Evolutionary conservation across 23 tunicate genomes (phyloP).

Genomic region (Phallusia fumigata): DNA sequence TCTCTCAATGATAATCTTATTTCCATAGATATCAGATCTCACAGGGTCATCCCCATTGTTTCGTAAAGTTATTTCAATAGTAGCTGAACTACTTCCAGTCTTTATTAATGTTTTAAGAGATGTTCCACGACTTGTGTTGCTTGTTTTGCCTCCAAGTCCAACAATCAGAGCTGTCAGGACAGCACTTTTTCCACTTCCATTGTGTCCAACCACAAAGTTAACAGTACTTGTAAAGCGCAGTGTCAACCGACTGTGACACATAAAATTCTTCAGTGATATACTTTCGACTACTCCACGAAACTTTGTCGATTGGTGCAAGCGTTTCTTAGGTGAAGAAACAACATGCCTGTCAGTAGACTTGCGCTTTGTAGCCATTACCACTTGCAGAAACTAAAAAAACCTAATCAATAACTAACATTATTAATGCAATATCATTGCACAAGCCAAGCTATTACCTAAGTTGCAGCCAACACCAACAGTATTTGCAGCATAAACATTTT

Average conservation of each 20-base stretch:
- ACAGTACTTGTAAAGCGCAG: slow-evolving; percentile 72
- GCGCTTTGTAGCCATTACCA: neutral
- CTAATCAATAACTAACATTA: too few species aligned
- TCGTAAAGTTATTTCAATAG: slow-evolving; percentile 67
- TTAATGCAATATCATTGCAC: too few species aligned
- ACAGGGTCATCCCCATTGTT: slow-evolving; percentile 78
- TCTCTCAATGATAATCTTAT: slow-evolving; percentile 59
- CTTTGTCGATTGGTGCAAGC: neutral
- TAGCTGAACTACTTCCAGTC: slow-evolving; percentile 69
- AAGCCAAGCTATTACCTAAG: too few species aligned
- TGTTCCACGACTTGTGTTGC: slow-evolving; percentile 88
- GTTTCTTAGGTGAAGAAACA: neutral
- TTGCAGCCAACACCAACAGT: too few species aligned
- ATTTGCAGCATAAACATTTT: too few species aligned
- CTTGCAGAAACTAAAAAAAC: too few species aligned
- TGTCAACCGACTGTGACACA: slow-evolving; percentile 85
- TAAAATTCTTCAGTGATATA: slow-evolving; percentile 68
- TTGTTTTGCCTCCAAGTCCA: slow-evolving; percentile 89
- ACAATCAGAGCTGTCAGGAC: slow-evolving; percentile 80
- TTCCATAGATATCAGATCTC: slow-evolving; percentile 71
- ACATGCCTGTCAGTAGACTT: neutral
- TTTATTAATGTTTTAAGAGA: slow-evolving; percentile 82
- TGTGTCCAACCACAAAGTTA: slow-evolving; percentile 89
- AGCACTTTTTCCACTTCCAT: slow-evolving; percentile 98
- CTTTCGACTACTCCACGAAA: slow-evolving; percentile 65